phyloP scores from a whole-genome alignment of 2,888 invertebrate species.

The Octonoba sinensis region DNA sequence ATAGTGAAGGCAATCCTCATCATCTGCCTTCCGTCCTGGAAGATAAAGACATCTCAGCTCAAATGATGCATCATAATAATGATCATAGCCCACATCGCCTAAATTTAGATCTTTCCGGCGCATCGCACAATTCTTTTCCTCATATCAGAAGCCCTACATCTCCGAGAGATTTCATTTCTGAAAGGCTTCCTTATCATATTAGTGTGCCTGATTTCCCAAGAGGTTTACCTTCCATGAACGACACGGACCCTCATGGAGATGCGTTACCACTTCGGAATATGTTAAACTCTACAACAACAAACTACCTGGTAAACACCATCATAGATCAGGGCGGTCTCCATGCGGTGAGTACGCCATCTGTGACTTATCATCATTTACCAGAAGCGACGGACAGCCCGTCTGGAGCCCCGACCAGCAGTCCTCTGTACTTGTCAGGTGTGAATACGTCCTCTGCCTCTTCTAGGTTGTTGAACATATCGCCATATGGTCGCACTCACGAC shows the following conservation, averaged over 20 bases:
- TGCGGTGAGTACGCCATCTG: conserved; percentile 32
- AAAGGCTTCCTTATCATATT: conserved; percentile 30
- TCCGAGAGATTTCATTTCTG: conserved; percentile 29
- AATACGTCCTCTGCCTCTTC: conserved; percentile 15
- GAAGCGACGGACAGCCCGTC: conserved; percentile 26
- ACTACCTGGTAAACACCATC: conserved; percentile 23
- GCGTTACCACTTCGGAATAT: conserved; percentile 41
- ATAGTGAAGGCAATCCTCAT: conserved; percentile 13
- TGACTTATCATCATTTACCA: conserved; percentile 54
- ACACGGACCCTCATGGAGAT: conserved; percentile 16
- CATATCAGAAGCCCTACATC: conserved; percentile 56
- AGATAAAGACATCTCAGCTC: conserved; percentile 36
- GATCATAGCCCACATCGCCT: conserved; percentile 25
- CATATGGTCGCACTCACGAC: conserved; percentile 40
- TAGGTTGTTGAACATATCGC: conserved; percentile 30
- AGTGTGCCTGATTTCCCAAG: conserved; percentile 24
- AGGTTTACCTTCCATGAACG: conserved; percentile 21
- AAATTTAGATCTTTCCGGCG: conserved; percentile 25
- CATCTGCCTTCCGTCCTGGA: conserved; percentile 26
- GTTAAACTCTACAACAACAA: conserved; percentile 15
- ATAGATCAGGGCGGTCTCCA: conserved; percentile 29
- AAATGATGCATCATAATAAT: conserved; percentile 29
- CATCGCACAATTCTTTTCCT: conserved; percentile 35
- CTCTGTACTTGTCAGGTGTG: conserved; percentile 22
- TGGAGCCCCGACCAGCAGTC: conserved; percentile 15